Evolutionary conservation across 2,113 vertebrate species (phyloP), one percentile per base, ranked within the genome.

Genomic region (Ahaetulla prasina): DNA sequence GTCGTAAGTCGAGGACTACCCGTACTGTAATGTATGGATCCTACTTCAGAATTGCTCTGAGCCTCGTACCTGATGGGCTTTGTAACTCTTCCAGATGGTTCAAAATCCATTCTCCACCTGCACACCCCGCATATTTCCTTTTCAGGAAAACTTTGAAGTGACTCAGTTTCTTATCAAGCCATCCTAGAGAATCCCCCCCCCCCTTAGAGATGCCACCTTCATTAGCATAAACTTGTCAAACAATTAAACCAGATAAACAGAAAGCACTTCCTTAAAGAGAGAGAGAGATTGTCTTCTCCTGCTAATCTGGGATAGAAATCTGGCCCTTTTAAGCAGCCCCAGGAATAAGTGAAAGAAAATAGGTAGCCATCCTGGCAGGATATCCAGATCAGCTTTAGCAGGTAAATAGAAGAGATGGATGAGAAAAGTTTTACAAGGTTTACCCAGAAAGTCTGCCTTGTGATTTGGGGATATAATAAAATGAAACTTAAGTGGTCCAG

Each of bases 331-430:
- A 52, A 57, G 5, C 4, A 22, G 86, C 14, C 16, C 63, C n/a
- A 97, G 95, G 90, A 93, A 94, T 89, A 94, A 95, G 43, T 23
- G 85, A 93, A 96, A 54, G 91, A 96, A 95, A 96, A 97, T 94
- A 93, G 92, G 94, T 90, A 54, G 96, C 96, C 95, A 96, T 23
- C 97, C 96, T 93, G 94, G 96, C 95, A 55, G 93, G 93, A 94
- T 97, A 98, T 96, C 95, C 68, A 97, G 97, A 97, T 97, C 93
- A 86, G 95, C 95, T 97, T 97, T 97, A 93, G 96, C 91, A 97
- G 97, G 93, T 97, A 97, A 97, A 97, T 95, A 92, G 96, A 93
- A 95, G 0, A 1, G 39, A 91, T 60, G 47, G n/a, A 45, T 94
- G 90, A 97, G 97, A 95, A 97, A 96, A 95, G 96, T 96, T 96